Evolutionary conservation across 1,140 invertebrate genomes (phyloP).

Genomic region (Galleria mellonella): DNA sequence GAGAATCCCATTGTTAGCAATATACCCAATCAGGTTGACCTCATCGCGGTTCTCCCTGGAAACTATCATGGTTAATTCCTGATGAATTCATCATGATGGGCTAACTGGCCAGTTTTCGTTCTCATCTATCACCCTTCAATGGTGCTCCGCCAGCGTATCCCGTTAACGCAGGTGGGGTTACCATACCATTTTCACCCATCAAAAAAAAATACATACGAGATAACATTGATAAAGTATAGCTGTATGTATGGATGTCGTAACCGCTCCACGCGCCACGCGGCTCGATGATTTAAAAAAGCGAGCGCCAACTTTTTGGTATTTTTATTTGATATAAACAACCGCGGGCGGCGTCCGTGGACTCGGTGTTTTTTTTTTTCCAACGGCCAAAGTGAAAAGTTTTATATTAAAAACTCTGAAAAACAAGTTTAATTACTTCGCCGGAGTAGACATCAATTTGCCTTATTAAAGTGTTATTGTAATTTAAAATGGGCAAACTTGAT

Average conservation of each 20-base stretch:
- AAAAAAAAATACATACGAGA: no score
- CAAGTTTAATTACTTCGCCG: slow-evolving; percentile 51
- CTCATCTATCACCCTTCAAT: no score
- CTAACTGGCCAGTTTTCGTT: no score
- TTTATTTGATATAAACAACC: slow-evolving; percentile 46
- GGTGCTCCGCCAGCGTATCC: no score
- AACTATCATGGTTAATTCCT: no score
- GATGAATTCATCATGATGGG: no score
- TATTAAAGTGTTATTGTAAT: slow-evolving; percentile 29
- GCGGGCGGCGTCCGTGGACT: slow-evolving; percentile 32
- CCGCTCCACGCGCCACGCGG: background rate
- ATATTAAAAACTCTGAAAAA: slow-evolving; percentile 44
- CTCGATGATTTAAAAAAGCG: slow-evolving; percentile 15
- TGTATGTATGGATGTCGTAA: slow-evolving; percentile 14
- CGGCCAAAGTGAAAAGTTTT: slow-evolving; percentile 41
- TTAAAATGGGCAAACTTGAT: slow-evolving; percentile 12
- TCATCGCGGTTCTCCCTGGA: no score
- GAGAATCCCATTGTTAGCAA: no score
- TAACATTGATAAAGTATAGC: slow-evolving; percentile 1
- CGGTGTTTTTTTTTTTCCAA: slow-evolving; percentile 13
- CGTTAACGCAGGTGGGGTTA: no score
- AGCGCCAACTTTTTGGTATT: slow-evolving; percentile 32
- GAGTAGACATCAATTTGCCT: slow-evolving; percentile 27
- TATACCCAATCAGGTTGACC: no score
- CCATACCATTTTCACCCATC: no score